A percentile compares a stretch with the other conserved stretches of the same genome.
Evolutionary conservation across 1,140 invertebrate genomes (phyloP).

Genomic region (Aphelinus certus): DNA sequence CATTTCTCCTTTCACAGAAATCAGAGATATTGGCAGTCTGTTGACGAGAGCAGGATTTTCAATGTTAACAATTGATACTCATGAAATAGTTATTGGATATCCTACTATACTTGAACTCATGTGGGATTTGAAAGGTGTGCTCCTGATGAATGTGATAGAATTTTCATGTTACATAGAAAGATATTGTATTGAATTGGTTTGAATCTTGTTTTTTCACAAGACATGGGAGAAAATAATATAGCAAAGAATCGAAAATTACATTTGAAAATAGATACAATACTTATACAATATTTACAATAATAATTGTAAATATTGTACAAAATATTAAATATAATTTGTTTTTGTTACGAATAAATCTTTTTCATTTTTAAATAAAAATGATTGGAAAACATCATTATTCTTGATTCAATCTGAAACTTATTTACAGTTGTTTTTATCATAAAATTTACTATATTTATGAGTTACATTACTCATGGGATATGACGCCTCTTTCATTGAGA

Average conservation of each 20-base stretch:
- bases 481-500: slow-evolving; percentile 85
- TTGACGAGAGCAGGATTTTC: slow-evolving; percentile 89
- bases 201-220: slow-evolving; percentile 47
- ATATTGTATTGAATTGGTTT: slow-evolving; percentile 1
- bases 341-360: slow-evolving; percentile 8
- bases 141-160: no score
- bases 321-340: slow-evolving; percentile 34
- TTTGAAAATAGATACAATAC: slow-evolving; percentile 81
- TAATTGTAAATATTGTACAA: slow-evolving; percentile 51
- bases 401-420: slow-evolving; percentile 16
- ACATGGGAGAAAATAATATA: slow-evolving; percentile 95
- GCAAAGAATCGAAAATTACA: slow-evolving; percentile 79
- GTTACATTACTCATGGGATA: slow-evolving; percentile 86
- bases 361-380: slow-evolving; percentile 3
- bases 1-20: slow-evolving; percentile 92
- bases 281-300: slow-evolving; percentile 29
- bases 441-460: slow-evolving; percentile 1
- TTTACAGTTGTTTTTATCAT: slow-evolving; percentile 11
- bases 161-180: neutral
- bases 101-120: slow-evolving; percentile 95
- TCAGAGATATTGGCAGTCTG: slow-evolving; percentile 79
- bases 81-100: slow-evolving; percentile 92
- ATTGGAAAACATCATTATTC: slow-evolving; percentile 3
- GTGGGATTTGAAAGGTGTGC: slow-evolving; percentile 88
- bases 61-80: slow-evolving; percentile 94